Conservation (phyloP, 2,888 invertebrate species). For the Chrysina gloriosa region DNA sequence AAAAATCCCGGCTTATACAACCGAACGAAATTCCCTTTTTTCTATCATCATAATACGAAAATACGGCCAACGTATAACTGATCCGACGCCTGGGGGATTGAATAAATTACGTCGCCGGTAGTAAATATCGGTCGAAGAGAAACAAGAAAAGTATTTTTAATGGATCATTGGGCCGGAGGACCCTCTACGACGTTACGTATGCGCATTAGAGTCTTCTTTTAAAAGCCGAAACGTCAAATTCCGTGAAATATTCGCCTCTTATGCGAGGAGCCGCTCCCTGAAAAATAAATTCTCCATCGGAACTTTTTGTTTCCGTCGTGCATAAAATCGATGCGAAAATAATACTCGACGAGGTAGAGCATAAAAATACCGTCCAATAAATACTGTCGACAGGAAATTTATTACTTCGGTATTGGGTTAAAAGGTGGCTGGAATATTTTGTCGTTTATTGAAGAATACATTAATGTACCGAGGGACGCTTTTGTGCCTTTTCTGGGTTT, state of each 20-base stretch:
- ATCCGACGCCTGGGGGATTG: background rate
- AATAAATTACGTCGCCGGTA: background rate
- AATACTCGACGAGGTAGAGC: slow-evolving; percentile 15
- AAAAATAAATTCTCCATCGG: slow-evolving; percentile 1
- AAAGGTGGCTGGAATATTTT: no score
- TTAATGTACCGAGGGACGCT: no score
- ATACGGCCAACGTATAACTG: no score
- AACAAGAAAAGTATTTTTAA: background rate
- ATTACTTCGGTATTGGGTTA: background rate
- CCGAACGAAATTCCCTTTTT: no score
- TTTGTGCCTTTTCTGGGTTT: no score
- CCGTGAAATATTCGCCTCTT: slow-evolving; percentile 1
- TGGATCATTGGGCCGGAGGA: background rate
- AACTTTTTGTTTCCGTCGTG: background rate
- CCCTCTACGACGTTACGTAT: background rate
- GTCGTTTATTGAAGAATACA: no score
- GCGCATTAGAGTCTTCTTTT: slow-evolving; percentile 6
- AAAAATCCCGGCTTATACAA: no score
- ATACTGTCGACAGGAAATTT: background rate
- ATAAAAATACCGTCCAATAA: slow-evolving; percentile 5
- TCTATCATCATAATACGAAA: no score
- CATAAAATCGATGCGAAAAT: slow-evolving; percentile 7
- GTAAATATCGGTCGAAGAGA: background rate
- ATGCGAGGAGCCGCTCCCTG: background rate
- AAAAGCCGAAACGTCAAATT: slow-evolving; percentile 16